These are phyloP conservation scores for Corythaeola cristata DNA, from an alignment of 2,113 vertebrate genomes.

Conservation along the genomic window DNA sequence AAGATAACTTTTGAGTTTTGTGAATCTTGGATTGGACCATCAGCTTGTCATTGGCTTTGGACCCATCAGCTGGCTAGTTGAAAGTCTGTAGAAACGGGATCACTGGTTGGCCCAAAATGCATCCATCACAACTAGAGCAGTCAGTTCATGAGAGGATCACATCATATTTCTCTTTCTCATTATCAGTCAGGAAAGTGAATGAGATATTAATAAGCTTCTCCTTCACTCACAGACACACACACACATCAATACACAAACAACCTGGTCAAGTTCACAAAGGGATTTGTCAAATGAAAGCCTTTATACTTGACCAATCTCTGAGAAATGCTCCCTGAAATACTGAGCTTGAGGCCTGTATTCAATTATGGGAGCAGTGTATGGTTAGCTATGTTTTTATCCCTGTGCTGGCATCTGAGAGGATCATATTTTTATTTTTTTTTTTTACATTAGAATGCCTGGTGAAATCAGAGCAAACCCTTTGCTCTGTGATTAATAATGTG, in stretches of 20 bases:
- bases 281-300: background rate
- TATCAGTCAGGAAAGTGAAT: background rate
- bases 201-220: background rate
- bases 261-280: background rate
- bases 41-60: background rate
- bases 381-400: background rate
- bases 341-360: background rate
- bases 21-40: background rate
- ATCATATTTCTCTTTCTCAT: background rate
- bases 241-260: background rate
- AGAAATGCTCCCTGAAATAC: background rate
- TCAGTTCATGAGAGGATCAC: accelerated
- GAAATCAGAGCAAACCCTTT: background rate
- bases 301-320: background rate
- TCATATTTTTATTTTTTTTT: background rate
- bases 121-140: background rate
- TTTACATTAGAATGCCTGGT: background rate
- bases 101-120: background rate
- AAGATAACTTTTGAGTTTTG: background rate
- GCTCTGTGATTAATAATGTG: slow-evolving; percentile 26
- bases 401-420: background rate
- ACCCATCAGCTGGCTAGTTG: background rate
- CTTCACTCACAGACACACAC: background rate
- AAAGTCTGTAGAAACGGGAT: background rate
- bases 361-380: background rate